A percentile compares a stretch with the other conserved stretches of the same genome.
phyloP scores from a whole-genome alignment of 2,113 vertebrate genomes.

The Tyto alba region DNA sequence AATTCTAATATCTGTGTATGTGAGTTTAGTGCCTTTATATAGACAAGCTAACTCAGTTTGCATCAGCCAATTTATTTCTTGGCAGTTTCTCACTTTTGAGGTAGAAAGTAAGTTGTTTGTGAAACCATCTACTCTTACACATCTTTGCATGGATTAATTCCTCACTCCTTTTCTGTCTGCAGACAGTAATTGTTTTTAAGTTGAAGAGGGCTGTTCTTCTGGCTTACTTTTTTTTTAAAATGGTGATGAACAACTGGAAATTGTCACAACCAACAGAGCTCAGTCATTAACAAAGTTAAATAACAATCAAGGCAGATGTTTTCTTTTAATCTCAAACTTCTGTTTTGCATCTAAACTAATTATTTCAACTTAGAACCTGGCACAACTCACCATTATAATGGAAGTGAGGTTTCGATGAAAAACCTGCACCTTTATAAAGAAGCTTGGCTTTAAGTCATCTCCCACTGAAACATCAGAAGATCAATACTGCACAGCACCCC shows the following conservation, averaged over 20 bases:
- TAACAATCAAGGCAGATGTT: neutral
- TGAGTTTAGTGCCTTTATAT: constrained; percentile 3
- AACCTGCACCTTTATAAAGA: neutral
- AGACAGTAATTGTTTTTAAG: constrained; percentile 13
- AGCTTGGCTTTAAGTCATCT: constrained; percentile 1
- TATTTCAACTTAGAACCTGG: neutral
- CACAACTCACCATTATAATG: neutral
- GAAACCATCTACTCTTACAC: neutral
- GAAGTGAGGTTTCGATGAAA: neutral
- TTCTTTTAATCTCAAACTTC: neutral
- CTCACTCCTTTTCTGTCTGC: neutral
- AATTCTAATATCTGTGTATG: neutral
- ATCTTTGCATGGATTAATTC: constrained; percentile 38
- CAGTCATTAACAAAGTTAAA: constrained; percentile 14
- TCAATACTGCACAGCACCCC: constrained; percentile 19
- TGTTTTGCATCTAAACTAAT: constrained; percentile 17
- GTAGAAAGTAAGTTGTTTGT: constrained; percentile 10
- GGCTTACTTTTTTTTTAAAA: neutral
- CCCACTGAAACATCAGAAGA: constrained; percentile 28
- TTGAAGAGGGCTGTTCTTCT: neutral
- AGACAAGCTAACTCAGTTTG: constrained; percentile 2
- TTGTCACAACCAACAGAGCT: neutral
- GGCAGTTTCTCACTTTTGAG: constrained; percentile 18
- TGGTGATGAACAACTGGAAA: neutral
- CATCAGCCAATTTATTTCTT: constrained; percentile 33